Evolutionary conservation across 2,888 invertebrate genomes (phyloP).

Genomic region (Aphrophora alni): DNA sequence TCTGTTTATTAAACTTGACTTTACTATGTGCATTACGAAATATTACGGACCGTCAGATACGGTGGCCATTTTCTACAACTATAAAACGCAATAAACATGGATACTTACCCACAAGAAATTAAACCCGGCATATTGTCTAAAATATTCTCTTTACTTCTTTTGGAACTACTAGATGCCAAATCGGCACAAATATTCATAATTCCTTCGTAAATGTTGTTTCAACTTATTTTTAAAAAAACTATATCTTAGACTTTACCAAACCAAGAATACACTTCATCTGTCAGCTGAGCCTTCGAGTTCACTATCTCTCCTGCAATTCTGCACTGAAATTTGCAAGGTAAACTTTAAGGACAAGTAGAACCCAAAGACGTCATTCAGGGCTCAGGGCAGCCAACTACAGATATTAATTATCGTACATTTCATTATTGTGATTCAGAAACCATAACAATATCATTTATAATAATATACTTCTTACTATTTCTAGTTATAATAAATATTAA

Average conservation of each 20-base stretch:
- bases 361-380: neutral
- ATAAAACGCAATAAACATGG: neutral
- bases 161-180: conserved; percentile 25
- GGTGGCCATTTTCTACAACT: neutral
- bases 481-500: too few relatives aligned
- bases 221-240: neutral
- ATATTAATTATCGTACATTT: too few relatives aligned
- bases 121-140: conserved; percentile 34
- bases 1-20: neutral
- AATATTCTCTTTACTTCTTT: conserved; percentile 25
- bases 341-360: neutral
- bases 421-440: too few relatives aligned
- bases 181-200: conserved; percentile 31
- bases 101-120: conserved; percentile 33
- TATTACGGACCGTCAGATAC: neutral
- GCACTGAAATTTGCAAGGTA: too few relatives aligned
- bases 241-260: neutral
- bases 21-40: neutral
- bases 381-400: too few relatives aligned
- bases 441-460: too few relatives aligned
- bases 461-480: too few relatives aligned
- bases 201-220: neutral
- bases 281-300: neutral
- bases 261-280: conserved; percentile 2
- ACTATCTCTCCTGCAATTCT: neutral